Evolutionary conservation across 1,140 invertebrate species (phyloP).

Genomic region (Neodiprion fabricii): DNA sequence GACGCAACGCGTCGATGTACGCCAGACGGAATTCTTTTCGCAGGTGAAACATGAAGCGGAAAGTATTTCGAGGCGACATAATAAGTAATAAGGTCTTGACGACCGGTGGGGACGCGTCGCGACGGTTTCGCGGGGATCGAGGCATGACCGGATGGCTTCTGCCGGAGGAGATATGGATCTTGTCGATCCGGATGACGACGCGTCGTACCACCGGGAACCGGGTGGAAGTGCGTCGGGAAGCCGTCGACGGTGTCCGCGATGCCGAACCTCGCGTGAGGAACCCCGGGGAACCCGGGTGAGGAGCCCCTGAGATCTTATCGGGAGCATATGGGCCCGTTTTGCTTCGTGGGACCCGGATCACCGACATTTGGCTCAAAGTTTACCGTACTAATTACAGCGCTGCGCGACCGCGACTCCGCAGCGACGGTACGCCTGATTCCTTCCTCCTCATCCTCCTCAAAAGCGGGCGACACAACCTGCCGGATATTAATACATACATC

Average conservation of each 20-base stretch:
- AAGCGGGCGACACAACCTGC: neutral
- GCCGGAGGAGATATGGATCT: conserved; percentile 48
- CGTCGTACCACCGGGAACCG: conserved; percentile 35
- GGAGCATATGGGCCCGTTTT: conserved; percentile 1
- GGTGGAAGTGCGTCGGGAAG: no score
- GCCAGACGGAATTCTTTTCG: no score
- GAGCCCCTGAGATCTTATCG: neutral
- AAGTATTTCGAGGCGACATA: neutral
- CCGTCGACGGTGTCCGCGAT: no score
- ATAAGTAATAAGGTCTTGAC: neutral
- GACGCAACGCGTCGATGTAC: no score
- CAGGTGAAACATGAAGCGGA: no score
- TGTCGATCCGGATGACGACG: conserved; percentile 52
- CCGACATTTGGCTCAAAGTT: neutral
- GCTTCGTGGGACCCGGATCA: conserved; percentile 1
- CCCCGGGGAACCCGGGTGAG: neutral
- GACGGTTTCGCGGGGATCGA: conserved; percentile 46
- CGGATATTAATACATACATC: neutral
- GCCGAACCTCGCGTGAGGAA: neutral
- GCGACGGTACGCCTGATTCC: neutral
- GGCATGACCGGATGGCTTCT: conserved; percentile 42
- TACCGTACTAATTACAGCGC: conserved; percentile 14
- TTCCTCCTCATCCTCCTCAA: neutral
- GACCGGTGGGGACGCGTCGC: conserved; percentile 42
- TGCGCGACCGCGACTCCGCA: conserved; percentile 15